These are phyloP conservation scores for Dusona sp. DNA, from an alignment of 2,888 invertebrate species.

Conservation along the genomic window DNA sequence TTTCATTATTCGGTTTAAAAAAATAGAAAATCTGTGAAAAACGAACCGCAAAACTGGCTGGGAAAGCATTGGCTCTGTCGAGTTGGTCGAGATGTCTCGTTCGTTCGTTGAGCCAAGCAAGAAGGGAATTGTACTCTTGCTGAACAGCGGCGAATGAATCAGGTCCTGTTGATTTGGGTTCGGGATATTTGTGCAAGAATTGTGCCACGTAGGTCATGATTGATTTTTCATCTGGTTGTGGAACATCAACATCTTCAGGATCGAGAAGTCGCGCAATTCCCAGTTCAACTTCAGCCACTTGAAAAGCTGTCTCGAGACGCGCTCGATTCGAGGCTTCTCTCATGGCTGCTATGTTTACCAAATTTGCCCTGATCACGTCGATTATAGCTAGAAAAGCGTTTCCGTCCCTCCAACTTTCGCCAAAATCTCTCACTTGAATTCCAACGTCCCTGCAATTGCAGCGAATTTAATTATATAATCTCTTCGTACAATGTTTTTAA, in stretches of 20 bases:
- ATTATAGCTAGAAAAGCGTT: slow-evolving; percentile 97
- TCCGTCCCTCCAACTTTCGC: slow-evolving; percentile 98
- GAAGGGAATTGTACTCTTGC: slow-evolving; percentile 92
- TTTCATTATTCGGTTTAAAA: not conserved
- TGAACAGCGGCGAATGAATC: slow-evolving; percentile 92
- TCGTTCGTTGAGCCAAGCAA: slow-evolving; percentile 93
- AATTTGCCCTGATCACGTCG: slow-evolving; percentile 96
- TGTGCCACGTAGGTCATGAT: slow-evolving; percentile 99
- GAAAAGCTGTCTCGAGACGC: slow-evolving; percentile 96
- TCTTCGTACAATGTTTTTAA: not conserved
- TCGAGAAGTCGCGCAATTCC: slow-evolving; percentile 97
- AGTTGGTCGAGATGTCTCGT: slow-evolving; percentile 91
- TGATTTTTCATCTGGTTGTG: slow-evolving; percentile 98
- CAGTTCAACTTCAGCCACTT: slow-evolving; percentile 95
- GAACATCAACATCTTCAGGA: slow-evolving; percentile 98
- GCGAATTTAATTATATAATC: not conserved
- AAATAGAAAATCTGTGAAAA: slow-evolving; percentile 10
- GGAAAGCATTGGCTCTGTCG: slow-evolving; percentile 90
- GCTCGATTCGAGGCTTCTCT: slow-evolving; percentile 91
- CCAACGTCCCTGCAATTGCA: slow-evolving; percentile 90
- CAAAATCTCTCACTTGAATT: slow-evolving; percentile 96
- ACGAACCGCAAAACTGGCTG: slow-evolving; percentile 89
- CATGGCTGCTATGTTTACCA: slow-evolving; percentile 95
- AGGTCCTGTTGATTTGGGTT: slow-evolving; percentile 91
- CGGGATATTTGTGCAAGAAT: slow-evolving; percentile 97